A percentile compares a stretch with the other conserved stretches of the same genome.
Evolutionary conservation across 2,888 invertebrate species (phyloP).

Genomic region (Plebejus melissa): DNA sequence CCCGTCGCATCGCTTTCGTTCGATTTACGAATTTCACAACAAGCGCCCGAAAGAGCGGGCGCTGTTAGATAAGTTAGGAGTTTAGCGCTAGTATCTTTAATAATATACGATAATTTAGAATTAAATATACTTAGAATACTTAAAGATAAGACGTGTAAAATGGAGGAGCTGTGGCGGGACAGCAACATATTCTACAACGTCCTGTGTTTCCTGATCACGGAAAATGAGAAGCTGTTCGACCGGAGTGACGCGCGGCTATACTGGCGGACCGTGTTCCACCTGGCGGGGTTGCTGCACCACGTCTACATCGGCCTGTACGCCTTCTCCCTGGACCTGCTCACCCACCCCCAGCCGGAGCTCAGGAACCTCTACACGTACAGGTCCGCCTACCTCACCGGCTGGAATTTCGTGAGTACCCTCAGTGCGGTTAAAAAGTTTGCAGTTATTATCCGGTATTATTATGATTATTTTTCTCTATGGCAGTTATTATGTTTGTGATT

Average conservation of each 20-base stretch:
- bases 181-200: conserved; percentile 63
- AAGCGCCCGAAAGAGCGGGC: conserved; percentile 35
- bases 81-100: background rate
- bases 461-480: background rate
- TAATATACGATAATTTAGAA: background rate
- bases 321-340: conserved; percentile 41
- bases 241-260: conserved; percentile 58
- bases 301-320: conserved; percentile 47
- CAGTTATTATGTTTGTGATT: background rate
- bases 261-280: conserved; percentile 61
- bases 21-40: conserved; percentile 10
- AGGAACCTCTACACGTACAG: conserved; percentile 49
- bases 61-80: conserved; percentile 27
- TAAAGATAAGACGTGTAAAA: conserved; percentile 38
- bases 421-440: background rate
- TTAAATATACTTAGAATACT: background rate
- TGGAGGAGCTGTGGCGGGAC: conserved; percentile 60
- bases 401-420: conserved; percentile 64
- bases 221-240: conserved; percentile 65
- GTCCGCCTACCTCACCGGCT: conserved; percentile 56
- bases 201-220: conserved; percentile 62
- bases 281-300: conserved; percentile 51
- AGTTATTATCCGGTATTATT: background rate
- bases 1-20: background rate
- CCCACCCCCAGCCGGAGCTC: conserved; percentile 42